phyloP scores from a whole-genome alignment of 1,140 invertebrate species.

The Drosophila ironensis region DNA sequence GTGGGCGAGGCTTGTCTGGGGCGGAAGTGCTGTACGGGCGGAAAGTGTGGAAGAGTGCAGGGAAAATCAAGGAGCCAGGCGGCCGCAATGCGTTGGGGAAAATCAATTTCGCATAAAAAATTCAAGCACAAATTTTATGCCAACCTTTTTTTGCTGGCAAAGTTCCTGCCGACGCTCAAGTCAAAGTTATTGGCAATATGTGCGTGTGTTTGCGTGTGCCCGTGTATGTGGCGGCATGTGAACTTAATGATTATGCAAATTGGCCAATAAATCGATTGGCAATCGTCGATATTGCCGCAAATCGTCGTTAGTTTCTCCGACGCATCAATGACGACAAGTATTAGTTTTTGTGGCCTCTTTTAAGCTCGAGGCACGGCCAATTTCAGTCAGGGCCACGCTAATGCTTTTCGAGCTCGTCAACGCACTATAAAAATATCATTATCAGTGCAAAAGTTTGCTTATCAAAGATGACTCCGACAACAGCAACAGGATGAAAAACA shows the following conservation, averaged over 20 bases:
- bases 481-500: slow-evolving; percentile 31
- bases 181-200: slow-evolving; percentile 60
- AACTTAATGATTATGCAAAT: slow-evolving; percentile 78
- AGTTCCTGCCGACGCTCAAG: slow-evolving; percentile 30
- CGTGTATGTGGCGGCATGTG: slow-evolving; percentile 41
- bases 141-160: slow-evolving; percentile 51
- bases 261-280: slow-evolving; percentile 73
- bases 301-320: slow-evolving; percentile 49
- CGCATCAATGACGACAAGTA: slow-evolving; percentile 32
- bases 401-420: slow-evolving; percentile 68
- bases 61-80: neutral
- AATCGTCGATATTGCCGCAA: slow-evolving; percentile 55
- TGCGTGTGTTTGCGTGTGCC: slow-evolving; percentile 6
- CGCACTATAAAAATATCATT: slow-evolving; percentile 80
- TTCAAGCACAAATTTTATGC: slow-evolving; percentile 75
- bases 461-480: slow-evolving; percentile 49
- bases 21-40: slow-evolving; percentile 15
- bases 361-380: too few species aligned
- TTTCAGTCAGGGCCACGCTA: too few species aligned
- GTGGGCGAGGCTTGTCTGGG: slow-evolving; percentile 7
- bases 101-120: slow-evolving; percentile 79
- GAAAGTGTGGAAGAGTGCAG: too few species aligned
- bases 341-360: too few species aligned
- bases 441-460: slow-evolving; percentile 74
- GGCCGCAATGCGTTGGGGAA: slow-evolving; percentile 50